Evolutionary conservation across 1,140 invertebrate species (phyloP).

Genomic region (Periplaneta americana): DNA sequence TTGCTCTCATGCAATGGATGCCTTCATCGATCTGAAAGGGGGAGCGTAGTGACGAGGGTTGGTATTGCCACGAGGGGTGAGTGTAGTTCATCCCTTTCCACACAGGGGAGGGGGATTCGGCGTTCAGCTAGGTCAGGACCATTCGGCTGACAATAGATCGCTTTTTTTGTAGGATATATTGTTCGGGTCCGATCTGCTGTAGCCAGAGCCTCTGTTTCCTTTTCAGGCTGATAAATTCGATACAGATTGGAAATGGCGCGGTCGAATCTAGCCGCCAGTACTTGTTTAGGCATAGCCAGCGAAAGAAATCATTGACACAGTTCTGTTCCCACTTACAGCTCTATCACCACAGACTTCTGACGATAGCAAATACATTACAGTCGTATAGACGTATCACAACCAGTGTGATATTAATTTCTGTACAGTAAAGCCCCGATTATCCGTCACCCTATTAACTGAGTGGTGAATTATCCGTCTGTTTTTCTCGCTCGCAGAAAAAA

Average conservation of each 20-base stretch:
- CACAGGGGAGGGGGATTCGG: background rate
- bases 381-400: no score
- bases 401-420: no score
- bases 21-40: background rate
- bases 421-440: no score
- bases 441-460: no score
- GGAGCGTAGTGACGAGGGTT: background rate
- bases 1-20: background rate
- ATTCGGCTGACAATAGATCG: background rate
- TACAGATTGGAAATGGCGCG: background rate
- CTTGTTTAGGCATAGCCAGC: background rate
- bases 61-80: background rate
- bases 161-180: background rate
- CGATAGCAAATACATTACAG: no score
- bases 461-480: no score
- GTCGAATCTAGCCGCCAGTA: background rate
- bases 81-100: background rate
- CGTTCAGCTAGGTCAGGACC: background rate
- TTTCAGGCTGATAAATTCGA: background rate
- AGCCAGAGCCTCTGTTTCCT: no score
- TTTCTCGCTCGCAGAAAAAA: no score
- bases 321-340: no score
- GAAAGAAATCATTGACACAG: no score
- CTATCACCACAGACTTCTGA: no score
- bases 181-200: background rate